A percentile compares a stretch with the other conserved stretches of the same genome.
These are phyloP conservation scores for Takifugu bimaculatus DNA, from an alignment of 2,113 vertebrate genomes.

Conservation along the genomic window DNA sequence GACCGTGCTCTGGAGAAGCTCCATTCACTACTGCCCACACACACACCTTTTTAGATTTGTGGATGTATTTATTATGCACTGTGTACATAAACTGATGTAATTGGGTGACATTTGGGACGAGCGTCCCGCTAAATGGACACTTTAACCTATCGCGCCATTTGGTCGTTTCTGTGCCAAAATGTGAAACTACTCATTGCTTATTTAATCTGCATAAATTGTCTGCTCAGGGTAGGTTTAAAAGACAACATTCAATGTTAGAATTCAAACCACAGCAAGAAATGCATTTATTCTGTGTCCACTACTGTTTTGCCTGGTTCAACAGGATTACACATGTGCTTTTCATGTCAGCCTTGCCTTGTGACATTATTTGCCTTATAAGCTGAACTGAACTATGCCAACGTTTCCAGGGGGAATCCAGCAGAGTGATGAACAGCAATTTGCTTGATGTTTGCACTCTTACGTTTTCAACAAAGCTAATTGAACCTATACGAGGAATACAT, in stretches of 20 bases:
- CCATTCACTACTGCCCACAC: background rate
- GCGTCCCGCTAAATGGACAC: background rate
- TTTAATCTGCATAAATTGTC: constrained; percentile 7
- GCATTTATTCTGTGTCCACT: constrained; percentile 2
- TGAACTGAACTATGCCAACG: constrained; percentile 10
- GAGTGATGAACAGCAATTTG: background rate
- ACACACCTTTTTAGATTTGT: background rate
- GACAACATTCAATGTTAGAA: background rate
- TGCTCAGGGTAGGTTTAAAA: constrained; percentile 50
- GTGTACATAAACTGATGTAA: background rate
- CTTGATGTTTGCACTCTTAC: constrained; percentile 6
- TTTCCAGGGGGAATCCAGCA: constrained; percentile 1
- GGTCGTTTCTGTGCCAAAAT: constrained; percentile 37
- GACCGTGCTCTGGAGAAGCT: constrained; percentile 3
- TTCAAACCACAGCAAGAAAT: constrained; percentile 1
- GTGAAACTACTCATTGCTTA: background rate
- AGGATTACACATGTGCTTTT: constrained; percentile 17
- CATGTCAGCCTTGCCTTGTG: constrained; percentile 41
- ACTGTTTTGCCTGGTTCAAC: constrained; percentile 21
- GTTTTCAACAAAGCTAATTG: background rate
- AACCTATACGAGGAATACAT: background rate
- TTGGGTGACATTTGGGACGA: background rate
- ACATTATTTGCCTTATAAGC: constrained; percentile 47
- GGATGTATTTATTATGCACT: constrained; percentile 1
- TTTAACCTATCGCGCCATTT: constrained; percentile 24